Conservation (phyloP, 2,113 vertebrate species). For the Arenaria interpres region DNA sequence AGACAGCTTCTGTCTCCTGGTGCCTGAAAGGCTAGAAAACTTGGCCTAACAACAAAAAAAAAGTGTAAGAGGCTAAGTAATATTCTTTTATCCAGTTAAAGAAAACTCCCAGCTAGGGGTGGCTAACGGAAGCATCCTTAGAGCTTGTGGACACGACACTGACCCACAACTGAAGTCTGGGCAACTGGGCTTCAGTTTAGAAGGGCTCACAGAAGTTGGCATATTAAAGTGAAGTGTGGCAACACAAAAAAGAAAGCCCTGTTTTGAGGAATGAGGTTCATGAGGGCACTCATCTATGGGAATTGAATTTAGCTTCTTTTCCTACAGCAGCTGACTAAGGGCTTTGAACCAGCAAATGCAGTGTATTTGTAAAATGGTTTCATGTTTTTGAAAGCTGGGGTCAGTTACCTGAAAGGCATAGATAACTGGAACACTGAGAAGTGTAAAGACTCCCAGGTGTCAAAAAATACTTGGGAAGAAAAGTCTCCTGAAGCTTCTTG, state of each 20-base stretch:
- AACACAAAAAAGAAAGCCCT: neutral
- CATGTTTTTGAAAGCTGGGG: neutral
- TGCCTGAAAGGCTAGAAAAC: neutral
- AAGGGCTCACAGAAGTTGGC: neutral
- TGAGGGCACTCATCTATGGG: fast-evolving
- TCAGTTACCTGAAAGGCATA: neutral
- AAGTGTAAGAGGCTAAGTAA: neutral
- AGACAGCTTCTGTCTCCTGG: neutral
- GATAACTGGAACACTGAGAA: neutral
- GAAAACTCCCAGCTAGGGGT: neutral
- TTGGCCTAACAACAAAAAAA: neutral
- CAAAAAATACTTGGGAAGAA: neutral
- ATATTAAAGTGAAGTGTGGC: neutral
- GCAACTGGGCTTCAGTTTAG: neutral
- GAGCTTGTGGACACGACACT: fast-evolving
- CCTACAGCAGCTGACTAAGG: neutral
- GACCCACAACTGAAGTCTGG: neutral
- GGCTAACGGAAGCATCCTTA: neutral
- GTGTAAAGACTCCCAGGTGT: neutral
- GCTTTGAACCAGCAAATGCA: neutral
- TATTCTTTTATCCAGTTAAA: neutral
- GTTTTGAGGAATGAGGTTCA: neutral
- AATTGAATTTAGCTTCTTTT: neutral
- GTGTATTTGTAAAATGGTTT: fast-evolving
- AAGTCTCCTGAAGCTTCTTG: neutral